Evolutionary conservation across 2,797 vertebrate genomes (phyloP).

Genomic region (Sebastes miniatus): DNA sequence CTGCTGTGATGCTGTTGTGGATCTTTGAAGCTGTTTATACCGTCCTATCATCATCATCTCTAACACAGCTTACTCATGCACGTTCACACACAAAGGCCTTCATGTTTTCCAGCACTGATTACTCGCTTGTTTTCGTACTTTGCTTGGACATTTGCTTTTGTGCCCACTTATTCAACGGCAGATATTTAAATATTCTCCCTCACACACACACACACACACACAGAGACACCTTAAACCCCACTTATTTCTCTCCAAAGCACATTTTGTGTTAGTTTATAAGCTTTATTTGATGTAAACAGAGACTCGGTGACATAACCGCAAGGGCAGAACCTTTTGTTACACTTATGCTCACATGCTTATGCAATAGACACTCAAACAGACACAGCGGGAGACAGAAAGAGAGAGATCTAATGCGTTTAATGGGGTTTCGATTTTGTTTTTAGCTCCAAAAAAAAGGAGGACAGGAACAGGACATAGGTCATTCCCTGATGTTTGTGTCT

Average conservation of each 20-base stretch:
- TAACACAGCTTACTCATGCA: slow-evolving; percentile 31
- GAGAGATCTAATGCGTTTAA: slow-evolving; percentile 37
- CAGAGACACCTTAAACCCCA: background rate
- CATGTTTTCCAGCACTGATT: background rate
- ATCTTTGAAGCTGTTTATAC: slow-evolving; percentile 3
- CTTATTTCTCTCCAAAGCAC: background rate
- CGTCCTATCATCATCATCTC: background rate
- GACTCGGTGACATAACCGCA: slow-evolving; percentile 9
- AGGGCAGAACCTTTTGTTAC: slow-evolving; percentile 21
- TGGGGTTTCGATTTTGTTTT: slow-evolving; percentile 32
- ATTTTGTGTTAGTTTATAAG: slow-evolving; percentile 3
- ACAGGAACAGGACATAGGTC: slow-evolving; percentile 6
- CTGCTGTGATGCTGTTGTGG: slow-evolving; percentile 4
- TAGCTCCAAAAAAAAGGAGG: slow-evolving; percentile 20
- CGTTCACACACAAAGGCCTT: slow-evolving; percentile 13
- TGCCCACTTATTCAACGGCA: background rate
- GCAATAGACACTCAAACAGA: slow-evolving; percentile 28
- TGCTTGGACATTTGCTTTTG: slow-evolving; percentile 4
- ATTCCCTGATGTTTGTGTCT: slow-evolving; percentile 4
- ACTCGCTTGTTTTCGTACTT: slow-evolving; percentile 5
- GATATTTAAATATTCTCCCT: slow-evolving; percentile 10
- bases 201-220: background rate
- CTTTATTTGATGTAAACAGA: slow-evolving; percentile 64
- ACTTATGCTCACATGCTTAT: slow-evolving; percentile 3
- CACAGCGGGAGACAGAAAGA: slow-evolving; percentile 9